Base-by-base conservation (phyloP, 2,888 invertebrate species). In the Eupelmus urozonus region DNA sequence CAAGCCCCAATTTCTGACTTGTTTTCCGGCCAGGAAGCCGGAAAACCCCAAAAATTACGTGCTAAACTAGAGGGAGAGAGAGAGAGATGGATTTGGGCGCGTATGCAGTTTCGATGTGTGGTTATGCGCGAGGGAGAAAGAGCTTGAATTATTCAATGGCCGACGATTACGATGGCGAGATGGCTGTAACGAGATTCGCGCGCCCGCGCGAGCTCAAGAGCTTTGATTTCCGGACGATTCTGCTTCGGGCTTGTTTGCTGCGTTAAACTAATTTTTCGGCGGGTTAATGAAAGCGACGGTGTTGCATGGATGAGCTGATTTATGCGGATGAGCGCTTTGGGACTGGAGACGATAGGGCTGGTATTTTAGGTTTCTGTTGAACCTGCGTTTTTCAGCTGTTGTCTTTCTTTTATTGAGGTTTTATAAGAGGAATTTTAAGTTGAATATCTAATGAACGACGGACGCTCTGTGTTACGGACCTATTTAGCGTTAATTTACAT, bases 31-130 rank as follows among this genome's bases (percentile, higher is more conserved):
- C 73, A 55, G 78, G 60, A 66, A 75, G 49, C 65, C 70, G 74
- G 78, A 23, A 78, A 78, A 74, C 70, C 74, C 70, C 63, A 65
- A 65, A 78, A 78, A 78, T 78, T 65, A 67, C 40, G 1, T 2
- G 65, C 29, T 23, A 18, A 53, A 51, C n/a, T n/a, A n/a, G n/a
- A n/a, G n/a, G n/a, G n/a, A n/a, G n/a, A n/a, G n/a, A n/a, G n/a
- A n/a, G n/a, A n/a, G n/a, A n/a, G n/a, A n/a, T n/a, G n/a, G n/a
- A n/a, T n/a, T n/a, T n/a, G 59, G 59, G 53, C 27, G 63, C 25
- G 34, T 67, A 27, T 57, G 63, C 25, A 51, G 49, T 45, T 27
- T 42, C 40, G n/a, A 18, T 18, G 25, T 29, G 51, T 13, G 27
- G 18, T 0, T 7, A n/a, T n/a, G n/a, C n/a, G n/a, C n/a, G n/a